Percentiles rank a stretch among this genome's conserved stretches.
These are phyloP conservation scores for Dolichoris vasculosae DNA, from an alignment of 1,140 invertebrate genomes.

Conservation along the genomic window DNA sequence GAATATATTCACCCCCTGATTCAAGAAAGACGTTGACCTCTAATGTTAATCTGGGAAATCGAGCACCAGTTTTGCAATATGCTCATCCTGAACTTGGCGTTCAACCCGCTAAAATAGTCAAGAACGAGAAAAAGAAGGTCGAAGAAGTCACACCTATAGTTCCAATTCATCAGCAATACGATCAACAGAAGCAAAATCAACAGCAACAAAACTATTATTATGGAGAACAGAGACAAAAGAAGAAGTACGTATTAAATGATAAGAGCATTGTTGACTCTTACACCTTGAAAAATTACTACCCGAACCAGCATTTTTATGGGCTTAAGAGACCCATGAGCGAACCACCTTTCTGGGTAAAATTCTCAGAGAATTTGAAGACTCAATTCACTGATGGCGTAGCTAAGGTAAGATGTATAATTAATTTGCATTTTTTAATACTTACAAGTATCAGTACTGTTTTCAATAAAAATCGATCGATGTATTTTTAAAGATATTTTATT, in stretches of 20 bases:
- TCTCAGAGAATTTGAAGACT: constrained; percentile 82
- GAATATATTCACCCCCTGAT: constrained; percentile 77
- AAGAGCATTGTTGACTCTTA: constrained; percentile 67
- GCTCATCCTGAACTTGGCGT: constrained; percentile 86
- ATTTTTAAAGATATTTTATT: too few relatives aligned
- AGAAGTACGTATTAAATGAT: constrained; percentile 68
- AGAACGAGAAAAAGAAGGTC: constrained; percentile 69
- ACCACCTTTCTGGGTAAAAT: constrained; percentile 81
- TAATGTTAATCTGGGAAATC: constrained; percentile 80
- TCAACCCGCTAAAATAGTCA: constrained; percentile 80
- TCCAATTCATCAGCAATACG: constrained; percentile 64
- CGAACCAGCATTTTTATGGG: constrained; percentile 68
- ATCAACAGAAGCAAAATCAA: constrained; percentile 53
- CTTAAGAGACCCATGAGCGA: constrained; percentile 69
- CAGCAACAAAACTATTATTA: constrained; percentile 46
- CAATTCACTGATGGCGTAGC: constrained; percentile 82
- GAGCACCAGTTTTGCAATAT: constrained; percentile 84
- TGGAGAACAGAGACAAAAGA: constrained; percentile 69
- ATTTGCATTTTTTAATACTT: neutral
- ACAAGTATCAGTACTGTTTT: too few relatives aligned
- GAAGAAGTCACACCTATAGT: neutral
- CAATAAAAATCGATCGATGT: too few relatives aligned
- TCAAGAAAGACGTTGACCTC: constrained; percentile 70
- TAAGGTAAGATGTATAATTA: constrained; percentile 63
- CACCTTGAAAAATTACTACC: constrained; percentile 68